phyloP scores from a whole-genome alignment of 92 coral and sea anemone genomes.

The Palythoa heliodiscus region DNA sequence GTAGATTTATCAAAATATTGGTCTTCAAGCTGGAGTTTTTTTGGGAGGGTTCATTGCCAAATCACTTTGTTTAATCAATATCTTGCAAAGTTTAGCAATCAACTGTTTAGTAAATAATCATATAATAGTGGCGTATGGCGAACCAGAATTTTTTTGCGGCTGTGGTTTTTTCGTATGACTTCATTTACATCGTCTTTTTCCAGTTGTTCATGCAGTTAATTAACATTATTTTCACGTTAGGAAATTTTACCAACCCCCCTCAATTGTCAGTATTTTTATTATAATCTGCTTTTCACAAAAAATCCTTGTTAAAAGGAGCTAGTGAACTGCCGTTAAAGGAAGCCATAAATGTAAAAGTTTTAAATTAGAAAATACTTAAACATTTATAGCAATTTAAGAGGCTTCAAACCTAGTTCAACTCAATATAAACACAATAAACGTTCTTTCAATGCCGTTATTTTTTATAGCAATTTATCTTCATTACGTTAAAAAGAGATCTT shows the following conservation, averaged over 20 bases:
- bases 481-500: constrained; percentile 18
- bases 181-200: neutral
- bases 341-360: neutral
- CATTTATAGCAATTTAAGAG: neutral
- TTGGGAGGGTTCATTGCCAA: too few relatives aligned
- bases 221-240: constrained; percentile 16
- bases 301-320: neutral
- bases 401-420: neutral
- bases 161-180: neutral
- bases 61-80: too few relatives aligned
- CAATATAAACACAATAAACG: constrained; percentile 26
- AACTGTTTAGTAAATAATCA: neutral
- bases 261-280: neutral
- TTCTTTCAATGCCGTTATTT: constrained; percentile 1
- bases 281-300: neutral
- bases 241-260: neutral
- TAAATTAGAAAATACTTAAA: neutral
- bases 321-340: neutral
- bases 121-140: neutral
- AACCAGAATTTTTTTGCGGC: too few relatives aligned
- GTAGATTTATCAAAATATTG: too few relatives aligned
- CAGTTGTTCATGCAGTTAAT: neutral
- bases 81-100: too few relatives aligned
- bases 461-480: constrained; percentile 22
- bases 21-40: too few relatives aligned